Evolutionary conservation across 2,113 vertebrate genomes (phyloP), one percentile per base, ranked within the genome.

Genomic region (Zosterops hypoxanthus): DNA sequence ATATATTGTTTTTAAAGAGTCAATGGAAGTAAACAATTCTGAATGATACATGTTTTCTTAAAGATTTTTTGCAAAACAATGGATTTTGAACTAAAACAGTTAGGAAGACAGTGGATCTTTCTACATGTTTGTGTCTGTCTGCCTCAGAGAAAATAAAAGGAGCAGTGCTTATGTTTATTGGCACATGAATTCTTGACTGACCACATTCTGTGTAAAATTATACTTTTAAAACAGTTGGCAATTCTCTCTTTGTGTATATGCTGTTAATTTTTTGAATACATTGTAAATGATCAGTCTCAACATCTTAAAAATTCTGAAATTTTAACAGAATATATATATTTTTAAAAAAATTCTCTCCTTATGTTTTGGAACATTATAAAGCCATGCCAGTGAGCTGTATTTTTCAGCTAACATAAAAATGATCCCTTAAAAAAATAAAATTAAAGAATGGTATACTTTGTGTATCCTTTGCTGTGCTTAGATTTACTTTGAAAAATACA

Each of bases 341-440:
- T 57, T 17, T 41, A 55, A 72, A 73, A 69, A 50, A 19, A 57
- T 25, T 79, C 4, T 80, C 57, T 53, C 26, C 3, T 90, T 66
- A 25, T 4, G 3, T 88, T 83, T 71, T 77, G 83, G 72, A 90
- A 31, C 22, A 33, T 33, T n/a, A 19, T 60, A 55, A 84, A 78
- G n/a, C 49, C 22, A 24, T 87, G 26, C 25, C 26, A 66, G 24
- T 12, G 59, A 86, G 29, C 8, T 70, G 31, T 81, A 63, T 76
- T 65, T 93, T 95, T 91, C n/a, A 86, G 19, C 26, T 91, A 87
- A 66, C n/a, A 69, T 72, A 34, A 82, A 87, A 66, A 71, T 31
- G 1, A 18, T 64, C 3, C 4, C 2, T 12, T 11, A 22, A 34
- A 31, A 44, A 60, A 34, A 44, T 9, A 42, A 41, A 65, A 65